phyloP scores from a whole-genome alignment of 2,888 invertebrate genomes.

The Ernsta delagoae region DNA sequence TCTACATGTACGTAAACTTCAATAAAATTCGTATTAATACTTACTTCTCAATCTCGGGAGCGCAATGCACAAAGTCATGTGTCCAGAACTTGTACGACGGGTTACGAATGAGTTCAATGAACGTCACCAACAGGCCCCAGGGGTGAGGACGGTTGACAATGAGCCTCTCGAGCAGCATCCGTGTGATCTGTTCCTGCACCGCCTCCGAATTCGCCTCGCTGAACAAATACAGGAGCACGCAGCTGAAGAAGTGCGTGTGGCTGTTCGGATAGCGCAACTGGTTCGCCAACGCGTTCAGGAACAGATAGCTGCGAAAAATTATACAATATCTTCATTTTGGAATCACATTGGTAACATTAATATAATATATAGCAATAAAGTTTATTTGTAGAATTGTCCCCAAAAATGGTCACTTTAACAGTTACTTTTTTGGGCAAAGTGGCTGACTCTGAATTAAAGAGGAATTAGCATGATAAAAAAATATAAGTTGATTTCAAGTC shows the following conservation, averaged over 20 bases:
- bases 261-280: constrained; percentile 99
- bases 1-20: no score
- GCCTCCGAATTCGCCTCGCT: constrained; percentile 98
- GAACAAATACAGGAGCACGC: constrained; percentile 98
- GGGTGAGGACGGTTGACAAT: constrained; percentile 99
- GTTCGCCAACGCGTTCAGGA: constrained; percentile 99
- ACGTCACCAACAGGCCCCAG: constrained; percentile 99
- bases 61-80: constrained; percentile 99
- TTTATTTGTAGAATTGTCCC: no score
- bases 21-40: constrained; percentile 49
- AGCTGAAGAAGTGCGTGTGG: constrained; percentile 99
- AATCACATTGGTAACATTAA: no score
- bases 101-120: constrained; percentile 99
- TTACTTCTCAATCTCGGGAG: constrained; percentile 99
- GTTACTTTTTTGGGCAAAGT: no score
- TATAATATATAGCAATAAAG: no score
- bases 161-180: constrained; percentile 97
- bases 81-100: constrained; percentile 99
- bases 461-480: no score
- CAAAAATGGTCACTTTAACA: no score
- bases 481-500: no score
- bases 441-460: no score
- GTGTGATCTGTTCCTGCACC: constrained; percentile 98
- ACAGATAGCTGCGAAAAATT: constrained; percentile 90
- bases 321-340: no score